phyloP scores from a whole-genome alignment of 1,140 invertebrate species.

The Zaprionus camerounensis region DNA sequence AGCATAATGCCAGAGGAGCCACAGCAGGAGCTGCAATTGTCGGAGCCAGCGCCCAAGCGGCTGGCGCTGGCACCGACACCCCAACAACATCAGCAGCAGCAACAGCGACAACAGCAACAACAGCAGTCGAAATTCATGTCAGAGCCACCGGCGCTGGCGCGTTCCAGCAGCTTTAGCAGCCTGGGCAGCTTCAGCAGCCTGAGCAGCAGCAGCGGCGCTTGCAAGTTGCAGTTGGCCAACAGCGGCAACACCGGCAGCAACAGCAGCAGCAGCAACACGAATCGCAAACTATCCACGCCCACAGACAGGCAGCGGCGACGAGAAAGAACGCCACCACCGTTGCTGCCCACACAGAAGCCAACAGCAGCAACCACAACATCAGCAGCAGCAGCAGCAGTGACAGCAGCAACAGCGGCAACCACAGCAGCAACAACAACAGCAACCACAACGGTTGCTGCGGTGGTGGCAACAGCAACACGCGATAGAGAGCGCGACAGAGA shows the following conservation, averaged over 20 bases:
- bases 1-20: constrained; percentile 33
- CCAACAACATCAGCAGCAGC: constrained; percentile 40
- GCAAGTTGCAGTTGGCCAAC: constrained; percentile 53
- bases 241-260: constrained; percentile 41
- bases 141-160: constrained; percentile 65
- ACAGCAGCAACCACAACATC: constrained; percentile 35
- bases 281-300: constrained; percentile 47
- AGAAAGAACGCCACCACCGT: constrained; percentile 50
- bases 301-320: constrained; percentile 17
- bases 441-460: constrained; percentile 36
- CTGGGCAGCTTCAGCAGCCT: constrained; percentile 60
- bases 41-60: constrained; percentile 61
- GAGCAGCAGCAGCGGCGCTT: constrained; percentile 58
- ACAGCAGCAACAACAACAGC: constrained; percentile 37
- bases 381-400: constrained; percentile 30
- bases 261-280: constrained; percentile 53
- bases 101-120: constrained; percentile 24
- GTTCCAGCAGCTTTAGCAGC: constrained; percentile 68
- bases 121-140: constrained; percentile 61
- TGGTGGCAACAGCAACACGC: constrained; percentile 41
- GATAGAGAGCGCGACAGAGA: constrained; percentile 33
- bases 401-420: constrained; percentile 29
- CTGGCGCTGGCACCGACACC: constrained; percentile 45
- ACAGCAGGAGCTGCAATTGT: constrained; percentile 25
- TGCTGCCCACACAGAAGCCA: constrained; percentile 53